phyloP scores from a whole-genome alignment of 2,113 vertebrate species.

The Noctilio leporinus region DNA sequence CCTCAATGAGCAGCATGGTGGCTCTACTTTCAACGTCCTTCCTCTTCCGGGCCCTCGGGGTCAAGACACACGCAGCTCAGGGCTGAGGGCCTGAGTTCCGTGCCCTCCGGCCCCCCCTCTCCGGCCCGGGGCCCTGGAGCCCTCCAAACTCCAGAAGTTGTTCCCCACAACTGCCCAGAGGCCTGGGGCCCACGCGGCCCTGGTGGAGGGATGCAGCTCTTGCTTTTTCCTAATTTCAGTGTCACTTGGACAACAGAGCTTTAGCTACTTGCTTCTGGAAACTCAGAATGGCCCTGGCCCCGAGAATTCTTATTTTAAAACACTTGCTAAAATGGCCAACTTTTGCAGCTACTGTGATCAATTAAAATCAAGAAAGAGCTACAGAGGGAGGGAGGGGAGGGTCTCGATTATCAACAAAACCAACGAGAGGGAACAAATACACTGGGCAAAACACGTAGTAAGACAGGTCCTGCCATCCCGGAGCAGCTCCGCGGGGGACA shows the following conservation, averaged over 20 bases:
- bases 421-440: slow-evolving; percentile 61
- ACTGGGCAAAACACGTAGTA: slow-evolving; percentile 61
- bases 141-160: background rate
- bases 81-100: background rate
- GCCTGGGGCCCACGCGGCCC: background rate
- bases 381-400: slow-evolving; percentile 17
- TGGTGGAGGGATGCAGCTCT: fast-evolving
- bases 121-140: background rate
- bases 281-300: background rate
- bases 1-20: background rate
- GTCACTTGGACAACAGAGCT: background rate
- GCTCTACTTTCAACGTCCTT: background rate
- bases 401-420: slow-evolving; percentile 63
- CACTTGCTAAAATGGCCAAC: slow-evolving; percentile 32
- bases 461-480: slow-evolving; percentile 23
- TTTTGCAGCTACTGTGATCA: slow-evolving; percentile 19
- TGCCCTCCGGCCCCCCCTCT: background rate
- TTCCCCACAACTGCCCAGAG: background rate
- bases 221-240: background rate
- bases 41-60: background rate
- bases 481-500: slow-evolving; percentile 40
- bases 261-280: background rate
- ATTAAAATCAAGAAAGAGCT: slow-evolving; percentile 43
- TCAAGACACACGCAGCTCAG: background rate
- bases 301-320: slow-evolving; percentile 7